Evolutionary conservation across 1,140 invertebrate genomes (phyloP).

Genomic region (Acromyrmex echinatior): DNA sequence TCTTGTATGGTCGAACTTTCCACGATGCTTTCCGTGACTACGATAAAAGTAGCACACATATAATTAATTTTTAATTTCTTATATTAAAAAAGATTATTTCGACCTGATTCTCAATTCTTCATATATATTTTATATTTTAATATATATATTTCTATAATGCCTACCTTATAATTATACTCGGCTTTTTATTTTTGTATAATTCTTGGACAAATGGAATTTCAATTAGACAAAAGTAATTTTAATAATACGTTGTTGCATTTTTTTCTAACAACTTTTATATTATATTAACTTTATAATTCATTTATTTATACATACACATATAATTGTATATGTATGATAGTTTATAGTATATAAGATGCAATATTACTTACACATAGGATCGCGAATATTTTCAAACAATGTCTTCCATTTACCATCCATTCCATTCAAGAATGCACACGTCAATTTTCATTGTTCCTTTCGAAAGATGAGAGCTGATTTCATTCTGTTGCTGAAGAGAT

Average conservation of each 20-base stretch:
- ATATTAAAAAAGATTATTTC: not conserved
- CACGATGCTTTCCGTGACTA: not conserved
- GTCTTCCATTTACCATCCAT: slow-evolving; percentile 8
- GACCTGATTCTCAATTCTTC: not conserved
- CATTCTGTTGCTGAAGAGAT: slow-evolving; percentile 17
- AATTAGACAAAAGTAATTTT: slow-evolving; percentile 4
- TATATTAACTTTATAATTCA: not conserved
- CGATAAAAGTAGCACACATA: not conserved
- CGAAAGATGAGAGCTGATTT: slow-evolving; percentile 55
- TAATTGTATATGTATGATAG: not conserved
- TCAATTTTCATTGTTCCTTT: slow-evolving; percentile 48
- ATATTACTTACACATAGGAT: not conserved
- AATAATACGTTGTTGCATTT: not conserved
- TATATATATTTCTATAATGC: not conserved
- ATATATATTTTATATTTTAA: not conserved
- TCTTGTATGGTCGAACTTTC: not conserved
- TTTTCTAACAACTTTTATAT: not conserved
- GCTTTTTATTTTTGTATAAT: not conserved
- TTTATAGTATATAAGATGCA: not conserved
- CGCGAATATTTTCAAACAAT: not conserved
- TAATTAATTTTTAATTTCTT: slow-evolving; percentile 8
- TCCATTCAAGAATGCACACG: slow-evolving; percentile 6
- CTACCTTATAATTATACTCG: not conserved
- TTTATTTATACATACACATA: not conserved
- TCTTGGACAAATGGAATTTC: not conserved